Conservation (phyloP, 1,140 invertebrate species). For the Micrasema minimum region DNA sequence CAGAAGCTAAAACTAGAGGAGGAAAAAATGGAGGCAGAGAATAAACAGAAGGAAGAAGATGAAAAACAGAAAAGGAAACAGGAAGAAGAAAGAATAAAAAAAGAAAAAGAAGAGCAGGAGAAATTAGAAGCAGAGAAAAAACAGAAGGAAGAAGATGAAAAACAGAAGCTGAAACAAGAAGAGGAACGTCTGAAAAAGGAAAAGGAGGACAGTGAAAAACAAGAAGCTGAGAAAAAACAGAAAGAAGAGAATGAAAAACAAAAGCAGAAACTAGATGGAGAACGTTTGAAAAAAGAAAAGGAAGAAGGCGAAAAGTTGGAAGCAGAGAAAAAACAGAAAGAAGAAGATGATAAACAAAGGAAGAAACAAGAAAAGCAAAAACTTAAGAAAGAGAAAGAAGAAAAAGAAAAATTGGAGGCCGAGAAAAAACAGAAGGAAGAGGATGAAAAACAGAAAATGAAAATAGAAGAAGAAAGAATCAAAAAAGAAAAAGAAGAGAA, state of each 20-base stretch:
- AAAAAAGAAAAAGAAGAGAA: conserved; percentile 12
- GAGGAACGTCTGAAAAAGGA: conserved; percentile 55
- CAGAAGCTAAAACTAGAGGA: conserved; percentile 46
- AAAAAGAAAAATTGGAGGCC: conserved; percentile 47
- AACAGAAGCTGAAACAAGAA: conserved; percentile 35
- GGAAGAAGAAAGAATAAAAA: conserved; percentile 49
- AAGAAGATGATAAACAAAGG: conserved; percentile 47
- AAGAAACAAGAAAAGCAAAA: conserved; percentile 50
- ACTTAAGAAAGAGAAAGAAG: conserved; percentile 45
- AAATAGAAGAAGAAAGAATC: conserved; percentile 16
- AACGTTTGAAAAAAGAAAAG: conserved; percentile 46
- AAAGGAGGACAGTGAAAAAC: conserved; percentile 29
- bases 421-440: conserved; percentile 43
- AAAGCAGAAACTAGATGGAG: conserved; percentile 38
- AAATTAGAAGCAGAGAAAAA: conserved; percentile 49
- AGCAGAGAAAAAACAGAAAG: conserved; percentile 45
- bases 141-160: conserved; percentile 46
- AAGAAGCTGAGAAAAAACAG: conserved; percentile 38
- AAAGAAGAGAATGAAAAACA: conserved; percentile 40
- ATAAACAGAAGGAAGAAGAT: conserved; percentile 40
- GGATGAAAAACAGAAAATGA: conserved; percentile 6
- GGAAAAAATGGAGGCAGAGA: conserved; percentile 13
- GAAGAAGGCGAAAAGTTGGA: conserved; percentile 45
- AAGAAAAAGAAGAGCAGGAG: conserved; percentile 36
- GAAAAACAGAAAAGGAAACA: conserved; percentile 52